A percentile compares a stretch with the other conserved stretches of the same genome.
These are phyloP conservation scores for Thalassoma bifasciatum DNA, from an alignment of 2,113 vertebrate genomes.

Conservation along the genomic window DNA sequence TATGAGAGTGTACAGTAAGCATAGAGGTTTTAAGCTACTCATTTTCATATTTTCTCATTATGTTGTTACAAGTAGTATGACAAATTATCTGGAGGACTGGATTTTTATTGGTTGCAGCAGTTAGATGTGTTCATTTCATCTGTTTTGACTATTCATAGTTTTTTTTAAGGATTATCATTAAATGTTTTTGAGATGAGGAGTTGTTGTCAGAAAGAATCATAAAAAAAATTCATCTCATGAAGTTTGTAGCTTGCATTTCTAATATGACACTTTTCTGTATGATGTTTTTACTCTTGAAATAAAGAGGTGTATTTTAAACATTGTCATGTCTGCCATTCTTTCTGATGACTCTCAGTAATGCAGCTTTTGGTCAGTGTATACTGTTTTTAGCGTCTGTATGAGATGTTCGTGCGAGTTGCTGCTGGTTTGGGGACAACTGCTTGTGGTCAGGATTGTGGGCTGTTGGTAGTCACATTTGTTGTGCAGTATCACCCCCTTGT, in stretches of 20 bases:
- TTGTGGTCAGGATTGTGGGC: not conserved
- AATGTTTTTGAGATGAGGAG: conserved; percentile 61
- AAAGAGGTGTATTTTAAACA: conserved; percentile 72
- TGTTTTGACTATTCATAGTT: conserved; percentile 41
- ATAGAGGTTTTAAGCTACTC: conserved; percentile 28
- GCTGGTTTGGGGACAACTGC: not conserved
- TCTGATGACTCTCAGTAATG: not conserved
- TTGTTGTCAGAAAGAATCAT: conserved; percentile 39
- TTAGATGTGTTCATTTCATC: conserved; percentile 54
- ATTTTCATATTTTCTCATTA: conserved; percentile 62
- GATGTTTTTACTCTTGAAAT: conserved; percentile 81
- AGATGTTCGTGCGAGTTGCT: not conserved
- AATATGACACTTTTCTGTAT: conserved; percentile 68
- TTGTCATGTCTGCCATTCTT: conserved; percentile 1
- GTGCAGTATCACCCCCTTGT: conserved; percentile 47
- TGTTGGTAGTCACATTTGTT: not conserved
- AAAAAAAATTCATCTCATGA: conserved; percentile 55
- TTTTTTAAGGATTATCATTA: conserved; percentile 22
- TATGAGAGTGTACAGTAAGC: conserved; percentile 47
- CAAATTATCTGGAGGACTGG: conserved; percentile 41
- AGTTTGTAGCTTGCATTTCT: conserved; percentile 75
- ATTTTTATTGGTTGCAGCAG: conserved; percentile 65
- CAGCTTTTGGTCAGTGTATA: not conserved
- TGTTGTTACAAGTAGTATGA: conserved; percentile 42
- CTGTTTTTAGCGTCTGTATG: conserved; percentile 10